A percentile compares a stretch with the other conserved stretches of the same genome.
Conservation (phyloP, 2,797 vertebrate genomes). For the Gobionotothen gibberifrons region DNA sequence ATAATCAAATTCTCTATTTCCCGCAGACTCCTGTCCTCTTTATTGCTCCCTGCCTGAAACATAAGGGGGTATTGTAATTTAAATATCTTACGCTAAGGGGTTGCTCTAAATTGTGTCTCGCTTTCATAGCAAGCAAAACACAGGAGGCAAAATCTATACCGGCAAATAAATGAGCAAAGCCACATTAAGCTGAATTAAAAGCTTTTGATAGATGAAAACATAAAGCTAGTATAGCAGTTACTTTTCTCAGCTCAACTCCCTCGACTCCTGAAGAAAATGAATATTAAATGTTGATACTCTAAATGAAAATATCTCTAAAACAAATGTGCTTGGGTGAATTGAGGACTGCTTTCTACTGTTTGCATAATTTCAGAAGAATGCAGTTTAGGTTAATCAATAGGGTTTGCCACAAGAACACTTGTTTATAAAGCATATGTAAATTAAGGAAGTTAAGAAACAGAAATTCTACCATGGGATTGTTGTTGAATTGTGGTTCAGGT, state of each 20-base stretch:
- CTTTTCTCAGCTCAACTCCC: constrained; percentile 49
- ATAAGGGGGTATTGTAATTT: constrained; percentile 58
- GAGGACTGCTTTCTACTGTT: not conserved
- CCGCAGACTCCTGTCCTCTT: constrained; percentile 23
- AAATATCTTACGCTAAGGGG: constrained; percentile 64
- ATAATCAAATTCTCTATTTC: constrained; percentile 30
- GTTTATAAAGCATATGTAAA: not conserved
- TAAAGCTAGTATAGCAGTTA: constrained; percentile 50
- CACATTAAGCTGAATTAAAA: constrained; percentile 63
- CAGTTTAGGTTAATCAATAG: not conserved
- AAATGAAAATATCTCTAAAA: not conserved
- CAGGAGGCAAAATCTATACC: constrained; percentile 57
- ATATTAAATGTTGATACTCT: constrained; percentile 26
- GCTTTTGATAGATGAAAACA: constrained; percentile 64
- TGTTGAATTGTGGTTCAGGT: not conserved
- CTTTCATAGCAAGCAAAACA: constrained; percentile 55
- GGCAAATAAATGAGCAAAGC: constrained; percentile 66
- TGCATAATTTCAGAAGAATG: not conserved
- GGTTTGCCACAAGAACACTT: not conserved
- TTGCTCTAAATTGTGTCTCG: constrained; percentile 60
- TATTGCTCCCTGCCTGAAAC: constrained; percentile 44
- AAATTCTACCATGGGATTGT: not conserved
- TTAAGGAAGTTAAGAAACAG: constrained; percentile 2
- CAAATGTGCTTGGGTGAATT: not conserved
- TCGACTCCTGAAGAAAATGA: constrained; percentile 8